Conservation (phyloP, 2,888 invertebrate species). For the Polymixis flavicincta region DNA sequence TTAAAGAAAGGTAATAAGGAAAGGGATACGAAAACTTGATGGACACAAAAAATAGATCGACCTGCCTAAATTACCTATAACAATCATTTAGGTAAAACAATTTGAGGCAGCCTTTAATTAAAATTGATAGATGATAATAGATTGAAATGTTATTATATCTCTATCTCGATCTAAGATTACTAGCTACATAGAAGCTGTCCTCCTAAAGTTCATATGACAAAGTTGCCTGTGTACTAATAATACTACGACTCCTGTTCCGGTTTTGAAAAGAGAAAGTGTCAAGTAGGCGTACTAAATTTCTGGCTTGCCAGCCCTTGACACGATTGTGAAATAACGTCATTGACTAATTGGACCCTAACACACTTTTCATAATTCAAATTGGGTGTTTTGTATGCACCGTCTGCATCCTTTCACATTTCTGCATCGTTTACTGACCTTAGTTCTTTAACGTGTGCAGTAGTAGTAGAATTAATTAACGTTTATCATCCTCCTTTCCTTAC, state of each 20-base stretch:
- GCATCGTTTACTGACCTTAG: slow-evolving; percentile 20
- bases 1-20: background rate
- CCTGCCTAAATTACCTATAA: background rate
- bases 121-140: background rate
- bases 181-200: background rate
- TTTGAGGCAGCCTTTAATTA: background rate
- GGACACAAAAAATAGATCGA: background rate
- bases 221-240: background rate
- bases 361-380: slow-evolving; percentile 50
- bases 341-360: slow-evolving; percentile 48
- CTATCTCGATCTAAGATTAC: background rate
- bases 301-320: background rate
- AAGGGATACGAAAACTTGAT: background rate
- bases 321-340: slow-evolving; percentile 39
- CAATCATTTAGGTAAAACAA: background rate
- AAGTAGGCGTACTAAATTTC: background rate
- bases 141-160: background rate
- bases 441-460: background rate
- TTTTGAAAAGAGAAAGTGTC: slow-evolving; percentile 12
- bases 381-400: slow-evolving; percentile 43
- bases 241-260: background rate
- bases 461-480: slow-evolving; percentile 3
- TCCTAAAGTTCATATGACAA: background rate
- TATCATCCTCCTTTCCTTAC: background rate
- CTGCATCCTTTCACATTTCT: slow-evolving; percentile 56